These are phyloP conservation scores for Rattus norvegicus DNA, from an alignment of 2,113 vertebrate species.

Conservation along the genomic window GRCr8 NC_086021.1:39339001-39339500, in stretches of 20 bases:
- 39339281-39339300: slow-evolving; percentile 42
- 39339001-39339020: not conserved
- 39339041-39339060: not conserved
- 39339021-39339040: not conserved
- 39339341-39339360: slow-evolving; percentile 9
- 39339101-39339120: not conserved
- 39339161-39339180: not conserved
- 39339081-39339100: not conserved
- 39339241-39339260: slow-evolving; percentile 6
- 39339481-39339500: not conserved
- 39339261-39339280: not conserved
- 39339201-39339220: not conserved
- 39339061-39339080: not conserved
- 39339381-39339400: slow-evolving; percentile 23
- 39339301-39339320: slow-evolving; percentile 2
- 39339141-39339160: not conserved
- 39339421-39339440: not conserved
- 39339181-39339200: not conserved
- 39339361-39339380: not conserved
- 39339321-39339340: not conserved
- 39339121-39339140: not conserved
- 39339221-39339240: not conserved
- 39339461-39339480: not conserved
- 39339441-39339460: slow-evolving; percentile 51
- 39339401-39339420: not conserved